A percentile compares a stretch with the other conserved stretches of the same genome.
Conservation (phyloP, 2,113 vertebrate species). For the Hippotragus niger region DNA sequence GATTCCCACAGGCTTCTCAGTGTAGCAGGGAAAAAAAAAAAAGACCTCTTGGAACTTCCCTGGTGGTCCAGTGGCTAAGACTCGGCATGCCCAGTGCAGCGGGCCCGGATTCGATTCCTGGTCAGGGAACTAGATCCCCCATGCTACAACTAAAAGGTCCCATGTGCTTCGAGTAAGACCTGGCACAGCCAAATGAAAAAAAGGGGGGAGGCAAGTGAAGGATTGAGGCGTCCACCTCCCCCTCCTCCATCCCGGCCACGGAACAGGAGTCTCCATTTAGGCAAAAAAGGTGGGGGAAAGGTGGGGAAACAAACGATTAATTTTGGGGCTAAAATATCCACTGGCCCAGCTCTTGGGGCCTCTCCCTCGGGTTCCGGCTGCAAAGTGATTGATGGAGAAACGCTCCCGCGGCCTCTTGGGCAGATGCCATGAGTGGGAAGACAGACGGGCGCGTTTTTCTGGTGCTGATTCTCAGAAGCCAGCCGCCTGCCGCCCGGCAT, state of each 20-base stretch:
- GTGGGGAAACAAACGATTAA: not conserved
- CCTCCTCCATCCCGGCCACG: not conserved
- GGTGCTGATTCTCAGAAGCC: not conserved
- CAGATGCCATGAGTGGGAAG: conserved; percentile 15
- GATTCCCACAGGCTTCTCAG: not conserved
- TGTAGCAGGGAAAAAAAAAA: not conserved
- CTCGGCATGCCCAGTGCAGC: not conserved
- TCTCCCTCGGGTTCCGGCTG: not conserved
- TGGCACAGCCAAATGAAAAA: not conserved
- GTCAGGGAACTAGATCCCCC: not conserved
- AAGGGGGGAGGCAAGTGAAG: not conserved
- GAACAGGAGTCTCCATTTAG: conserved; percentile 69
- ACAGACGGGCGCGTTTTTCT: conserved; percentile 19
- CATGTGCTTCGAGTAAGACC: not conserved
- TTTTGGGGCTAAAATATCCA: conserved; percentile 64
- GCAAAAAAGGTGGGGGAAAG: conserved; percentile 22
- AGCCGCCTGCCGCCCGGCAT: not conserved
- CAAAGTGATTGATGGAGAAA: not conserved
- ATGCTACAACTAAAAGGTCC: not conserved
- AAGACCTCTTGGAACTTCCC: not conserved
- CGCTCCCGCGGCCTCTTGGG: not conserved
- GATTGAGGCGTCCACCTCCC: not conserved
- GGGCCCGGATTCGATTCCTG: not conserved
- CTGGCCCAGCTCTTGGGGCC: not conserved
- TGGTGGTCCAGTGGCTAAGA: not conserved